Conservation (phyloP, 2,888 invertebrate genomes). For the Adelognathus sp. region DNA sequence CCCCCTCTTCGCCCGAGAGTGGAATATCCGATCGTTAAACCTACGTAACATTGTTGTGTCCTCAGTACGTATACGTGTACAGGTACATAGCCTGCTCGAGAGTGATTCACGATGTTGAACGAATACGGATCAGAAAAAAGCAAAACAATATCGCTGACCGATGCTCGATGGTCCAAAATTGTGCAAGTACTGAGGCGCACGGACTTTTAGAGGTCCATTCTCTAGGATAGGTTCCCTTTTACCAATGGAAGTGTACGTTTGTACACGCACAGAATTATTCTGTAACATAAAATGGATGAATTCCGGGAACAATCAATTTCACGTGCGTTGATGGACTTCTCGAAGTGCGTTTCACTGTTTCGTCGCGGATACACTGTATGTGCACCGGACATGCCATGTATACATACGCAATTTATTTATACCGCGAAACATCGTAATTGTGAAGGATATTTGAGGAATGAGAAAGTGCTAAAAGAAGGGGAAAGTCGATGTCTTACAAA, state of each 20-base stretch:
- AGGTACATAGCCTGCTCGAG: constrained; percentile 1
- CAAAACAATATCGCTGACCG: constrained; percentile 14
- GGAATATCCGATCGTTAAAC: constrained; percentile 51
- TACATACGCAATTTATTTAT: not conserved
- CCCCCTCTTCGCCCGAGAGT: constrained; percentile 25
- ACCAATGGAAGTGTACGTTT: not conserved
- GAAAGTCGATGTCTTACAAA: no score
- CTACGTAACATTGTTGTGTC: constrained; percentile 26
- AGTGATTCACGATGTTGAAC: constrained; percentile 44
- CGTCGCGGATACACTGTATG: not conserved
- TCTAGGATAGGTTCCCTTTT: constrained; percentile 10
- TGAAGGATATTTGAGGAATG: not conserved
- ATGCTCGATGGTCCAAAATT: constrained; percentile 51
- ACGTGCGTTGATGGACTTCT: constrained; percentile 31
- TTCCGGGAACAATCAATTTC: constrained; percentile 47
- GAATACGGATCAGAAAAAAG: constrained; percentile 17
- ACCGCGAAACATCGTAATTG: not conserved
- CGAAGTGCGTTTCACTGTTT: constrained; percentile 56
- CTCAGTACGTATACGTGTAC: not conserved
- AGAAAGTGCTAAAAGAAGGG: no score
- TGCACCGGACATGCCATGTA: not conserved
- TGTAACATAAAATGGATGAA: constrained; percentile 48
- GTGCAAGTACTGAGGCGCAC: constrained; percentile 39
- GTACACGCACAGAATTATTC: constrained; percentile 2
- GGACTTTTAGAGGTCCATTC: constrained; percentile 29